A percentile compares a stretch with the other conserved stretches of the same genome.
These are phyloP conservation scores for Aphelocoma coerulescens DNA, from an alignment of 2,113 vertebrate genomes.

Conservation along the genomic window DNA sequence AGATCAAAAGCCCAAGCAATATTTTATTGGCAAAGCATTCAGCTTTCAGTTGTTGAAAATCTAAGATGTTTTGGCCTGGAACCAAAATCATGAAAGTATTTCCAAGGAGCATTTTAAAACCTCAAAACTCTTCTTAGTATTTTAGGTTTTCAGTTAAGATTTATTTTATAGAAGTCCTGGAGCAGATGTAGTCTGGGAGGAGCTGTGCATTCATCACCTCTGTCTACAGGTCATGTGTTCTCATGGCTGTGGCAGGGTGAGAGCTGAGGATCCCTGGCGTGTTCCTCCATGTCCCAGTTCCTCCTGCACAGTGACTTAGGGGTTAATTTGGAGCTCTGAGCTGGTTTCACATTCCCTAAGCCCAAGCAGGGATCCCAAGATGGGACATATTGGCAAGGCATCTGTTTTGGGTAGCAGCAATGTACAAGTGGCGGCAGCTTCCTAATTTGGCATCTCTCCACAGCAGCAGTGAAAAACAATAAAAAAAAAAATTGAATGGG, in stretches of 20 bases:
- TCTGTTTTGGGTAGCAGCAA: not conserved
- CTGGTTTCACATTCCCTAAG: not conserved
- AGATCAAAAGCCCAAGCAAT: not conserved
- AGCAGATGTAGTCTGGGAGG: not conserved
- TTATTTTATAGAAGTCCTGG: not conserved
- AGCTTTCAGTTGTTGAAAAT: not conserved
- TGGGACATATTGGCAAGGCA: not conserved
- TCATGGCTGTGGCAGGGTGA: not conserved
- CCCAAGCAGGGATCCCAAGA: not conserved
- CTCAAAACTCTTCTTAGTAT: not conserved
- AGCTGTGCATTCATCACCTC: not conserved
- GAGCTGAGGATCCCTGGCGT: not conserved
- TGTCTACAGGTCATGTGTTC: accelerated
- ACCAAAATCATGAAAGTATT: not conserved
- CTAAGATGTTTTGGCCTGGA: not conserved
- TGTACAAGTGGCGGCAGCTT: not conserved
- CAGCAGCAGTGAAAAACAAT: not conserved
- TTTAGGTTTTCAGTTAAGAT: not conserved
- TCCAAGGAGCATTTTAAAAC: not conserved
- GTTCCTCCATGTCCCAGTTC: not conserved
- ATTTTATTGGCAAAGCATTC: not conserved
- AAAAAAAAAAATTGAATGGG: not conserved
- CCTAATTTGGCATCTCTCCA: not conserved
- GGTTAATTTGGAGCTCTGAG: not conserved
- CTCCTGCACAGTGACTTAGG: not conserved